Base-by-base conservation (phyloP, 2,797 vertebrate genomes). In the Xiphorhynchus erythropygius region DNA sequence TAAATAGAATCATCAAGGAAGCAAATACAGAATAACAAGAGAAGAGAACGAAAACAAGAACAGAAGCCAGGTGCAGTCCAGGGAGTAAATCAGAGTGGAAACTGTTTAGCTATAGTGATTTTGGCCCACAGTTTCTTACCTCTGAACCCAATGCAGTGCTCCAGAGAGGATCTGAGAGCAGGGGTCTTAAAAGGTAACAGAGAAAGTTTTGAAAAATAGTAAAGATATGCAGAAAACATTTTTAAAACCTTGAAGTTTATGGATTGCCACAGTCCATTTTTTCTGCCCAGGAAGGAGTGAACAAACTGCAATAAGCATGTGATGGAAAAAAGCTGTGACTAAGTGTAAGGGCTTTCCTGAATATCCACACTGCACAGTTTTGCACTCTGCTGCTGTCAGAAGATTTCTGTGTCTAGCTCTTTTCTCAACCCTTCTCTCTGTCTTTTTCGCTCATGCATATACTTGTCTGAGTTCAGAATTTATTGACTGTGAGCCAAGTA, bases 291-390 rank as follows among this genome's bases (percentile, higher is more conserved):
- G 15, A 47, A 19, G 4, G 9, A 0, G 3, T 80, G 27, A 76
- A 50, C 7, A 71, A 67, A 39, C 16, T n/a, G 12, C 13, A 64
- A n/a, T 41, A 73, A 64, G 42, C 44, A 21, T 0, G 0, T 28
- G 37, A 33, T 1, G 1, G 21, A 25, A 87, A 59, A 71, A 62
- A 18, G 0, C 4, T 9, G 14, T 39, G 14, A 59, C 6, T 39
- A 55, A 75, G 23, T 55, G 6, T 18, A 73, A 32, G 18, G 15
- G 6, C 3, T 28, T 76, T 76, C 57, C 32, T 77, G 53, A 73
- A 55, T 52, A 64, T 19, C 11, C 2, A 3, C 10, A 23, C 18
- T 62, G n/a, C 13, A 28, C 19, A 21, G 3, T 52, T 73, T 32
- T n/a, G 5, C 49, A 33, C 33, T 76, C 23, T 71, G 10, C 18